phyloP scores from a whole-genome alignment of 2,113 vertebrate genomes.

The Uria aalge region DNA sequence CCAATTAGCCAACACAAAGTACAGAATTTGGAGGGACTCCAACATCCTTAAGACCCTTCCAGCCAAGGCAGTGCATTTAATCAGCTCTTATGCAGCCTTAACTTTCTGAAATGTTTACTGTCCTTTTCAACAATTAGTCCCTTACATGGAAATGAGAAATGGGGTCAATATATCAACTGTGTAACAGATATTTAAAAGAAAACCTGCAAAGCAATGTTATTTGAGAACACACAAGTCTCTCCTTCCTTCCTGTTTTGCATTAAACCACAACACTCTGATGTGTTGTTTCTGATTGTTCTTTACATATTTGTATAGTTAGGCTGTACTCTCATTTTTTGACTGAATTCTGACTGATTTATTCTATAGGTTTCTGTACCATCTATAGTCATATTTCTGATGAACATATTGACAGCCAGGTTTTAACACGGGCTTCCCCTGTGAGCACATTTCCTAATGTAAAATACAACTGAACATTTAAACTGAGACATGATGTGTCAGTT shows the following conservation, averaged over 20 bases:
- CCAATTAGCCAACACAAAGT: background rate
- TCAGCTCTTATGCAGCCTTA: background rate
- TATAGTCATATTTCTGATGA: background rate
- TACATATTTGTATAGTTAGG: background rate
- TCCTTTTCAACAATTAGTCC: background rate
- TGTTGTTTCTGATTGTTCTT: background rate
- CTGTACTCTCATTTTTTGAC: background rate
- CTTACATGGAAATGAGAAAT: background rate
- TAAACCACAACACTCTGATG: background rate
- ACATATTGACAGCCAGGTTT: background rate
- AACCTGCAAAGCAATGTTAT: background rate
- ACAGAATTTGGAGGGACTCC: background rate
- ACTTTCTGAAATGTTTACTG: background rate
- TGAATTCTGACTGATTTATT: background rate
- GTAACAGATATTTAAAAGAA: background rate
- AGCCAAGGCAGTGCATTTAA: background rate
- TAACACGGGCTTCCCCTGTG: background rate
- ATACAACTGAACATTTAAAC: background rate
- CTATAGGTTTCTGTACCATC: background rate
- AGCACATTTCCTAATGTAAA: background rate
- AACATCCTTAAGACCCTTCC: background rate
- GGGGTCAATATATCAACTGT: background rate
- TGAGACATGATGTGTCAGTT: background rate
- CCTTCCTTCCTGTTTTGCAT: slow-evolving; percentile 16
- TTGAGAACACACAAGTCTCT: background rate